Base-by-base conservation (phyloP, 2,888 invertebrate genomes). In the Dendrolimus pini region DNA sequence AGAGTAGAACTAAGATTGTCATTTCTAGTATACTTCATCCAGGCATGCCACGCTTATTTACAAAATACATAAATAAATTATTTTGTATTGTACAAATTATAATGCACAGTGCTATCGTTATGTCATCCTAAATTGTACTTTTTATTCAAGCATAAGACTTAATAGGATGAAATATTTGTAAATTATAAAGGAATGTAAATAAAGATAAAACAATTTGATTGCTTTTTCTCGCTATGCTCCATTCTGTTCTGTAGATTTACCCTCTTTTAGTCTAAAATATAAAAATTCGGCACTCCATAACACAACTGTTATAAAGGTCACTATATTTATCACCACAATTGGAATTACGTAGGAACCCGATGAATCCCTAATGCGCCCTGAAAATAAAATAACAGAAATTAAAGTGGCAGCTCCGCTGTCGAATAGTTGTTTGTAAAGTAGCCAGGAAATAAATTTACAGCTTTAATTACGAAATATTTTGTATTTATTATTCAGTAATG, bases 321-420 rank as follows among this genome's bases (percentile, higher is more conserved):
- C 83, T 12, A 80, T 66, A 70, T 94, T 94, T 58, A 94, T 85
- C n/a, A 93, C 76, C 55, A 92, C 77, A 55, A 95, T 93, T 12
- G 93, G 93, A 41, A 91, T 72, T 53, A 78, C 73, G 75, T 94
- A 95, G 55, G 91, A 93, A 30, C 94, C 94, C 7, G 92, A 92
- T 6, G 70, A 60, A 65, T 94, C 94, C 54, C 93, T 90, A 54
- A 94, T 85, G 18, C 91, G 75, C 69, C 94, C 94, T 94, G 85
- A 69, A 91, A 91, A 62, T 54, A 61, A 60, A 65, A 61, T 52
- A 59, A n/a, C 6, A 30, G 3, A 30, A 18, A 0, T 18, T 2
- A 18, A 18, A 18, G 18, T 18, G 18, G 18, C 18, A 18, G 3
- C 18, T 18, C 18, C 18, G 2, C 18, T 18, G 18, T 18, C 2